Conservation (phyloP, 2,797 vertebrate species). For the Sebastes baramenuke region DNA sequence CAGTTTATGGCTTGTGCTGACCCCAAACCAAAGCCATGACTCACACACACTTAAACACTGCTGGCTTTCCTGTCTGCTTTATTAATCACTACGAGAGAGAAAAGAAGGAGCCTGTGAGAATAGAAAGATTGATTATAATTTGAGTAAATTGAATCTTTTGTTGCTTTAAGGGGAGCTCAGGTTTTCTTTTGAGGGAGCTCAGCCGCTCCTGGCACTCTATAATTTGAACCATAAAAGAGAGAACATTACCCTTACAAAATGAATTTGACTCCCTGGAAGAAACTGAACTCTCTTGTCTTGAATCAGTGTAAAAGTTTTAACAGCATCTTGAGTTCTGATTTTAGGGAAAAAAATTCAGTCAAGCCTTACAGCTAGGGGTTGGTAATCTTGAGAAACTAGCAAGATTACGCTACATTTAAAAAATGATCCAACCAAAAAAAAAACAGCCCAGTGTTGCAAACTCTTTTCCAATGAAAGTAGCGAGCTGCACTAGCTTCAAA, state of each 20-base stretch:
- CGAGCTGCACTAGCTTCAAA: too few species aligned
- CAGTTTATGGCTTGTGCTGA: too few species aligned
- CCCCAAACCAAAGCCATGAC: background rate
- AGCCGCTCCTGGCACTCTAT: conserved; percentile 19
- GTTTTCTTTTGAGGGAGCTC: conserved; percentile 17
- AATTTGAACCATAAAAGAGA: conserved; percentile 33
- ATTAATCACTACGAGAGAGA: conserved; percentile 15
- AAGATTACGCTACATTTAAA: too few species aligned
- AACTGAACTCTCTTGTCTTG: background rate
- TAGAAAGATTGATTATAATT: conserved; percentile 37
- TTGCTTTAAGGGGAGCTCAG: conserved; percentile 20
- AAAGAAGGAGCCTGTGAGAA: conserved; percentile 13
- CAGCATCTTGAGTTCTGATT: conserved; percentile 3
- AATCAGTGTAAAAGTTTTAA: conserved; percentile 11
- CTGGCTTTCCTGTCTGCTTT: conserved; percentile 13
- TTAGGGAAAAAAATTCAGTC: background rate
- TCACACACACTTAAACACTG: background rate
- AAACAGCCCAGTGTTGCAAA: too few species aligned
- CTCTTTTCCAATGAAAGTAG: too few species aligned
- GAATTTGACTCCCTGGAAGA: conserved; percentile 4
- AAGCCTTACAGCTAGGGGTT: too few species aligned
- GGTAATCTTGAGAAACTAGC: too few species aligned
- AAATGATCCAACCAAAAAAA: too few species aligned
- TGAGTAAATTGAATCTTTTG: conserved; percentile 50
- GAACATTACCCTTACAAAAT: conserved; percentile 21